These are phyloP conservation scores for Pseudonaja textilis DNA, from an alignment of 2,113 vertebrate species.

Conservation along the genomic window DNA sequence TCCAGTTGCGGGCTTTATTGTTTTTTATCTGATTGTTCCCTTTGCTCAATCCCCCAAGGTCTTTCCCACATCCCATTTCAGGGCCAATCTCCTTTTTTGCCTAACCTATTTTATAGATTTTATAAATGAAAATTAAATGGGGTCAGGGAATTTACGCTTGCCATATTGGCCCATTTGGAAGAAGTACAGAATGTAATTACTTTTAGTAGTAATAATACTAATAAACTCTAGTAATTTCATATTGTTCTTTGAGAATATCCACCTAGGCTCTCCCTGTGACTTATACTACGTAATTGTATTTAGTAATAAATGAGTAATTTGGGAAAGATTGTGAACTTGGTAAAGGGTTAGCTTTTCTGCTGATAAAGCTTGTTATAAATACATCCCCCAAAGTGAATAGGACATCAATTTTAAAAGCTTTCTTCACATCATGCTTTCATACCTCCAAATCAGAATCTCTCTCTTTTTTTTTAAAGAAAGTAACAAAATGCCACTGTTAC, in stretches of 20 bases:
- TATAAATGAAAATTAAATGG: not conserved
- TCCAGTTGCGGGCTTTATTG: not conserved
- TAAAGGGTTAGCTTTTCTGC: too few relatives aligned
- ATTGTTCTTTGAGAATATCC: not conserved
- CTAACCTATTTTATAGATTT: not conserved
- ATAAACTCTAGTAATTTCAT: not conserved
- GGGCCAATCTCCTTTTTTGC: not conserved
- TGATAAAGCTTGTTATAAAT: not conserved
- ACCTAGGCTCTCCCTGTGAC: not conserved
- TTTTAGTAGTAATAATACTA: too few relatives aligned
- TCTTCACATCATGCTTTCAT: not conserved
- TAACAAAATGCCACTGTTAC: not conserved
- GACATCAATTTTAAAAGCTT: not conserved
- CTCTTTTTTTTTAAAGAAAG: not conserved
- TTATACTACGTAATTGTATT: not conserved
- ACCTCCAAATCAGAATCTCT: not conserved
- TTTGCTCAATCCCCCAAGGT: not conserved
- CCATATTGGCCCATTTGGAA: too few relatives aligned
- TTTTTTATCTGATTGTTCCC: not conserved
- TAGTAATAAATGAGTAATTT: not conserved
- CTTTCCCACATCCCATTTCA: not conserved
- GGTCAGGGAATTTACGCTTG: not conserved
- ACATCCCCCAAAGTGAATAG: not conserved
- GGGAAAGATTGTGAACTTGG: not conserved
- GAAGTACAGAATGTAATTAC: not conserved